phyloP scores from a whole-genome alignment of 2,888 invertebrate genomes.

The Cetonia aurata region DNA sequence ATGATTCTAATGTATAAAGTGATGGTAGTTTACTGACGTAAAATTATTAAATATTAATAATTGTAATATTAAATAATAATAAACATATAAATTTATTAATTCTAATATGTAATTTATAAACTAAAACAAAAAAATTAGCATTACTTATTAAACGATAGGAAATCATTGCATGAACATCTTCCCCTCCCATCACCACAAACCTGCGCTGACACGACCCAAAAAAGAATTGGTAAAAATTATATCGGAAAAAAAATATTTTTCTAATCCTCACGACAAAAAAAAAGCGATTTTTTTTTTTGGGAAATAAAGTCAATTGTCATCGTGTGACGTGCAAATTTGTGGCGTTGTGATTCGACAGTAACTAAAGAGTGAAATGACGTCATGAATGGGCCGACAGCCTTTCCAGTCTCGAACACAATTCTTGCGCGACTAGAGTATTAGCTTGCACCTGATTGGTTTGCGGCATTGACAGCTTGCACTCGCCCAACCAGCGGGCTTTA shows the following conservation, averaged over 20 bases:
- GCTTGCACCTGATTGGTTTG: slow-evolving; percentile 45
- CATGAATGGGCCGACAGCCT: slow-evolving; percentile 69
- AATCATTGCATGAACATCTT: no score
- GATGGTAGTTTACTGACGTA: not conserved
- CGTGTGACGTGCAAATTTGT: not conserved
- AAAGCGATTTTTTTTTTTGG: no score
- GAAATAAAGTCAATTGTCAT: no score
- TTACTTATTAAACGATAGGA: no score
- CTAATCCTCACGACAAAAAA: no score
- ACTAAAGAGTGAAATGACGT: slow-evolving; percentile 66
- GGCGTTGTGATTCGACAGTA: slow-evolving; percentile 18
- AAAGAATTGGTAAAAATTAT: no score
- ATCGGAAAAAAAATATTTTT: no score
- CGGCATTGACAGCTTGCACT: slow-evolving; percentile 66
- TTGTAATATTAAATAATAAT: slow-evolving; percentile 5
- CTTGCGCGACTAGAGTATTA: slow-evolving; percentile 65
- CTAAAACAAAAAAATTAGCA: not conserved
- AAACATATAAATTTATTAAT: not conserved
- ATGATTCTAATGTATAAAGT: not conserved
- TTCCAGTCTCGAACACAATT: slow-evolving; percentile 69
- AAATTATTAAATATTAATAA: slow-evolving; percentile 5
- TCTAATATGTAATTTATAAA: not conserved
- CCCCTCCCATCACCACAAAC: no score
- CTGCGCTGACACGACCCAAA: no score
- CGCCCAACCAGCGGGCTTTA: slow-evolving; percentile 80